Evolutionary conservation across 1,140 invertebrate genomes (phyloP).

Genomic region (Calliphora vicina): DNA sequence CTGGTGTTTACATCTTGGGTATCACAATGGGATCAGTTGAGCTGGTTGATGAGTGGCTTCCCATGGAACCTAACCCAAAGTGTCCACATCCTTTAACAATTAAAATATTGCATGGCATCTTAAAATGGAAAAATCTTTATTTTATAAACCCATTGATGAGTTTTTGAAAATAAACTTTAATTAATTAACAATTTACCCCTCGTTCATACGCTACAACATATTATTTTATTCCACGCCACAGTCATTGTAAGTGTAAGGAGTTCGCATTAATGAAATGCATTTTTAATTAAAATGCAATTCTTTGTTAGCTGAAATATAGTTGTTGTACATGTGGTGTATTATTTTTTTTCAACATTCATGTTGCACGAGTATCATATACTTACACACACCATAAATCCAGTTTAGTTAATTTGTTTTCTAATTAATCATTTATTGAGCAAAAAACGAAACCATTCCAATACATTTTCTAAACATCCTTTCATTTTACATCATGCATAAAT

Average conservation of each 20-base stretch:
- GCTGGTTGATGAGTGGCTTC: too few relatives aligned
- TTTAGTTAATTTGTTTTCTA: neutral
- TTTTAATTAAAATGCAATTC: slow-evolving; percentile 1
- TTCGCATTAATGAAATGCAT: neutral
- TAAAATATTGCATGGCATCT: too few relatives aligned
- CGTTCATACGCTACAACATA: neutral
- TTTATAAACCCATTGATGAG: too few relatives aligned
- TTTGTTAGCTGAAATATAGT: neutral
- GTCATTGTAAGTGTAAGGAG: neutral
- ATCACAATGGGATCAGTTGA: too few relatives aligned
- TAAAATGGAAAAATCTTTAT: too few relatives aligned
- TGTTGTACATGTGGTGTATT: neutral
- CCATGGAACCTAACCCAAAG: too few relatives aligned
- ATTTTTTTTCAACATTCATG: neutral
- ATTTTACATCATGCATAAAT: neutral
- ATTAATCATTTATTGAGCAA: neutral
- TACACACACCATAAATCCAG: neutral
- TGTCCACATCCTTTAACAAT: too few relatives aligned
- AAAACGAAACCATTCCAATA: neutral
- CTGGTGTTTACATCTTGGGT: too few relatives aligned
- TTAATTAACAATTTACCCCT: neutral
- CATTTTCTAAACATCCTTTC: neutral
- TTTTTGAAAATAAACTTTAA: too few relatives aligned
- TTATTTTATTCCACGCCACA: neutral
- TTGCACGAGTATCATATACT: neutral